Evolutionary conservation across 2,113 vertebrate species (phyloP), one percentile per base, ranked within the genome.

Genomic region (Hyperopisus bebe): DNA sequence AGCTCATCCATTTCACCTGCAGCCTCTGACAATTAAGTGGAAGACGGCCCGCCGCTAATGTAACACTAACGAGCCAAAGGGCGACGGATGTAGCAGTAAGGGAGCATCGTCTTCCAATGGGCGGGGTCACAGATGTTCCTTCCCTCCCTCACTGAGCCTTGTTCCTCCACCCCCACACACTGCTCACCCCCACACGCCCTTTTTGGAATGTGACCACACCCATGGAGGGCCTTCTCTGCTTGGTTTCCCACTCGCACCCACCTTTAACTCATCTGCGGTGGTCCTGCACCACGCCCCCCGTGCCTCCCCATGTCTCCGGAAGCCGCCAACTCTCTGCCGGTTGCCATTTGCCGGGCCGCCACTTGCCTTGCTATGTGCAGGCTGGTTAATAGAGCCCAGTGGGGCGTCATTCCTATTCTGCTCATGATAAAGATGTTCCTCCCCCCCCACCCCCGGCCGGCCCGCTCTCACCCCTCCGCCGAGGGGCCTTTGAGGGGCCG

Each of bases 321-420:
- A 93, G 85, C 92, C 90, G 47, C 27, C 24, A 88, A 86, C 88
- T 93, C 94, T 93, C 92, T 77, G 90, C 92, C 91, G 89, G 88
- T 92, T 89, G 89, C 91, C 90, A 80, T 66, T 91, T 93, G 93
- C 90, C 83, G 93, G 90, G 91, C 91, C 92, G 77, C 82, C 91
- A 84, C 84, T 91, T 92, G 90, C 91, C 91, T 92, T 92, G 94
- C 92, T 93, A 94, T 95, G 93, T 95, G 95, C 95, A 95, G 93
- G 90, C 92, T 91, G 91, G 90, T 94, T 95, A 96, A 96, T 96
- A 95, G 95, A 95, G 94, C 94, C 95, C 95, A 94, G 93, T 96
- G 96, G 95, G 94, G 94, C 94, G 89, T 94, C 93, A 94, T 95
- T 95, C 90, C 93, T 94, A 94, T 95, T 96, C 95, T 89, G 92